Conservation (phyloP, 1,140 invertebrate species). For the Sarcophaga peregrina region DNA sequence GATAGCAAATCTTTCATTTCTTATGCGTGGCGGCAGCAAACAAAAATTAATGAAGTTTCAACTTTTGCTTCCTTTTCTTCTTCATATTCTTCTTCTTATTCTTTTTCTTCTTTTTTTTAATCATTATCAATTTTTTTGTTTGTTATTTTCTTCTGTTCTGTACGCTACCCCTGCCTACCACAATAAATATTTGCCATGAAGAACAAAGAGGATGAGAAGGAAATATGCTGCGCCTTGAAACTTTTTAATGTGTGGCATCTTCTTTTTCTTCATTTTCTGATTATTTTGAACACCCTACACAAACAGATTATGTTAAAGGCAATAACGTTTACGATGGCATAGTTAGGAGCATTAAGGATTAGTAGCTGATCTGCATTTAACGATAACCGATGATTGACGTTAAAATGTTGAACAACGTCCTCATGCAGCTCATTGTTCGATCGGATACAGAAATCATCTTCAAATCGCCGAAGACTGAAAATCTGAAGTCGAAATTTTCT, state of each 20-base stretch:
- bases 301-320: too few species aligned
- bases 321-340: too few species aligned
- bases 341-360: too few species aligned
- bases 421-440: too few species aligned
- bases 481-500: too few species aligned
- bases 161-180: neutral
- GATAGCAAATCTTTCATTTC: neutral
- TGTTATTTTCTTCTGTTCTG: neutral
- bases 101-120: constrained; percentile 13
- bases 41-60: constrained; percentile 40
- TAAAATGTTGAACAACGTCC: too few species aligned
- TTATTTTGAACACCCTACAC: too few species aligned
- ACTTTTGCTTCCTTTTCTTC: constrained; percentile 8
- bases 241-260: constrained; percentile 22
- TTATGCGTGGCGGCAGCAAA: constrained; percentile 26
- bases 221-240: neutral
- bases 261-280: neutral
- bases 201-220: neutral
- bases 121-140: neutral
- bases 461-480: too few species aligned
- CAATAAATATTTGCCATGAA: neutral
- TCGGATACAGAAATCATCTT: too few species aligned
- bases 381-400: too few species aligned
- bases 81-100: neutral
- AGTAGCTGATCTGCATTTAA: too few species aligned